Conservation (phyloP, 2,888 invertebrate species). For the Drosophila peninsularis region DNA sequence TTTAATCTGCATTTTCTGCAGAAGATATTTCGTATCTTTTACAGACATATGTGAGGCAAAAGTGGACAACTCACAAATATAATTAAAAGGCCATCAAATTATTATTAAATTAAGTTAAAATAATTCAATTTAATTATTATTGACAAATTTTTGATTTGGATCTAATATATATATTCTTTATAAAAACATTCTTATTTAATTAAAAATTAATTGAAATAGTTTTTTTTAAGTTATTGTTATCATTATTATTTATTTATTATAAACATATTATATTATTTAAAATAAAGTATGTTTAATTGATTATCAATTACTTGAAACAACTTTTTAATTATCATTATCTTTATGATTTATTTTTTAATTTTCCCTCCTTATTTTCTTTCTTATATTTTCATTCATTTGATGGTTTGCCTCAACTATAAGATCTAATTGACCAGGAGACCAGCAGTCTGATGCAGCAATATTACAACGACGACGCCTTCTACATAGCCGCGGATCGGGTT, state of each 20-base stretch:
- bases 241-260: not conserved
- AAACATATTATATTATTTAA: no score
- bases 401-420: constrained; percentile 49
- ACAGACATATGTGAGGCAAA: no score
- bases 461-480: constrained; percentile 84
- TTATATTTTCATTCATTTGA: constrained; percentile 34
- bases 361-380: constrained; percentile 18
- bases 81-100: no score
- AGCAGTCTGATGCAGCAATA: constrained; percentile 83
- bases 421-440: constrained; percentile 82
- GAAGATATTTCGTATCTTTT: not conserved
- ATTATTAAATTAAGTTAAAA: no score
- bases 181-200: no score
- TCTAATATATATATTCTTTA: not conserved
- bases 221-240: no score
- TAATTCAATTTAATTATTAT: no score
- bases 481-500: constrained; percentile 83
- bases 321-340: not conserved
- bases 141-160: no score
- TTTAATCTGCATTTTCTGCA: not conserved
- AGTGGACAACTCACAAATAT: no score
- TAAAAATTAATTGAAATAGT: no score
- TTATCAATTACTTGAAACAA: no score
- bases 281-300: no score
- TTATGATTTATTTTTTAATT: constrained; percentile 8